Conservation (phyloP, 2,113 vertebrate genomes). For the Mormyrus lacerda region DNA sequence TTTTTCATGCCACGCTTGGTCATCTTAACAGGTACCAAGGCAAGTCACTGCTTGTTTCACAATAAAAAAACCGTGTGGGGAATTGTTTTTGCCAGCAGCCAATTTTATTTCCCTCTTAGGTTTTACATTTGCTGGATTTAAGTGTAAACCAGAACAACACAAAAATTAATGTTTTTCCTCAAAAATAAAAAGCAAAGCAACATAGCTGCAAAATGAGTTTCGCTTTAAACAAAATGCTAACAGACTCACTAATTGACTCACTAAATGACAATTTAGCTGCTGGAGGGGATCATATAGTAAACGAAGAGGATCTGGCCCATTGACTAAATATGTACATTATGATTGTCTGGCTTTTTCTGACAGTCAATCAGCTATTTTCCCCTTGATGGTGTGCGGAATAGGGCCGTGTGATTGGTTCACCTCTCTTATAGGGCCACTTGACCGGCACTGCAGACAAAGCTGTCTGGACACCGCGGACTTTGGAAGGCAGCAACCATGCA, state of each 20-base stretch:
- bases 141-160: neutral
- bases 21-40: neutral
- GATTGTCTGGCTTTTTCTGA: conserved; percentile 37
- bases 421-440: conserved; percentile 11
- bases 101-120: neutral
- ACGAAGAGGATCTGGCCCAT: conserved; percentile 30
- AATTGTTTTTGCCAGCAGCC: neutral
- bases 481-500: conserved; percentile 45
- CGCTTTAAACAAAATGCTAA: conserved; percentile 56
- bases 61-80: neutral
- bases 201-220: conserved; percentile 42
- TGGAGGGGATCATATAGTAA: conserved; percentile 5
- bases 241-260: conserved; percentile 35
- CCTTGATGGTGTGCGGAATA: conserved; percentile 22
- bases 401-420: conserved; percentile 17
- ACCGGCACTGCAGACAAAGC: conserved; percentile 10
- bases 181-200: conserved; percentile 44
- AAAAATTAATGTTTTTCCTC: neutral
- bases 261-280: conserved; percentile 30
- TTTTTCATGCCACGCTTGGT: conserved; percentile 2
- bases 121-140: neutral
- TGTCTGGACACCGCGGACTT: conserved; percentile 29
- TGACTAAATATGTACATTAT: conserved; percentile 39
- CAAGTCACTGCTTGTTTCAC: neutral
- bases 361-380: conserved; percentile 23